Evolutionary conservation across 2,888 invertebrate genomes (phyloP), one percentile per base, ranked within the genome.

Genomic region (Vanessa cardui): DNA sequence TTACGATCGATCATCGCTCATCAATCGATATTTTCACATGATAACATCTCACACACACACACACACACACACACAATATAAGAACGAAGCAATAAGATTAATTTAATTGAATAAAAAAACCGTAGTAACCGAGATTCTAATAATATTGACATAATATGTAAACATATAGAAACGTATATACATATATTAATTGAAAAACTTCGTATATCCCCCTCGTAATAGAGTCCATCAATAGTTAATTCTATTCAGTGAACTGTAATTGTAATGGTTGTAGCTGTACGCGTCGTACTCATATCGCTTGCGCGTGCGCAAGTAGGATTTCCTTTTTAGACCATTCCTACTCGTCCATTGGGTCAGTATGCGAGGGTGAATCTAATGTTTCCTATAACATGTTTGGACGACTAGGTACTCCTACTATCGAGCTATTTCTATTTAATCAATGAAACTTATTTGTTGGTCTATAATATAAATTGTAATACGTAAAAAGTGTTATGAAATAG

Each of bases 241-340:
- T 72, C 76, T 65, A 77, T 73, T 73, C 67, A 68, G 68, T 68
- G 64, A 45, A 64, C 67, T 64, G 67, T 80, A 78, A 79, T 78
- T 78, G 77, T 76, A 83, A 84, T 81, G 80, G 78, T 76, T 77
- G 82, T 84, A 78, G 82, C 54, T 39, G 52, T 83, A 84, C 78
- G 78, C 79, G 59, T 61, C 60, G 79, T 77, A 78, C 80, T 83
- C 83, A 79, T 85, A 89, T 89, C 85, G 81, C 81, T 86, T 86
- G 88, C 84, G 84, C 84, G 74, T 73, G 77, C 86, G 81, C 89
- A 91, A 91, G 90, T 87, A 92, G 92, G 92, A 92, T 92, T 92
- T 92, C 92, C 92, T 92, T 89, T 92, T 92, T 92, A 92, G 89
- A 85, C 82, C 80, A 78, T 78, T 72, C 78, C 77, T 74, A 82